Percentiles rank a stretch among this genome's conserved stretches.
Evolutionary conservation across 2,888 invertebrate genomes (phyloP).

Genomic region (Clepsis dumicolana): DNA sequence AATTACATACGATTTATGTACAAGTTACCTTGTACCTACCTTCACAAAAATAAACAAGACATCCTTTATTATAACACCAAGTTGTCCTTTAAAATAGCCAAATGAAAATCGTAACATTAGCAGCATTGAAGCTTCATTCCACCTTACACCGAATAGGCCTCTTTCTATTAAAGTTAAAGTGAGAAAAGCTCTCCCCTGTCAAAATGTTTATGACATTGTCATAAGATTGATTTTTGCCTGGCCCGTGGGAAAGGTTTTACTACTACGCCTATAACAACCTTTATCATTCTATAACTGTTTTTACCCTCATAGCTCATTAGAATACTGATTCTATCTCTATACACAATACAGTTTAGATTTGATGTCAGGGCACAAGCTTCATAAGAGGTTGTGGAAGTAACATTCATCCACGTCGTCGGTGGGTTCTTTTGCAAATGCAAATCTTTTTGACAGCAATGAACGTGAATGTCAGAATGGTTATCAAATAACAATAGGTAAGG

Average conservation of each 20-base stretch:
- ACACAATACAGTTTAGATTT: not conserved
- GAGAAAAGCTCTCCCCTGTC: too few relatives aligned
- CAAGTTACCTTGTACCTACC: too few relatives aligned
- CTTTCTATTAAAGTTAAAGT: too few relatives aligned
- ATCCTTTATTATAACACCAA: too few relatives aligned
- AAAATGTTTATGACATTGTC: too few relatives aligned
- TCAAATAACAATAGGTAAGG: slow-evolving; percentile 10
- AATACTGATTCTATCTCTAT: not conserved
- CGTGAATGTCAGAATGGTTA: slow-evolving; percentile 15
- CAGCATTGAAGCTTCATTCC: not conserved
- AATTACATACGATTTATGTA: too few relatives aligned
- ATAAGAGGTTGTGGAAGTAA: not conserved
- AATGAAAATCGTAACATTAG: not conserved
- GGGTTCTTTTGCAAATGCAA: slow-evolving; percentile 14
- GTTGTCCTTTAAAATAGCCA: not conserved
- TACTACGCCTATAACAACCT: not conserved
- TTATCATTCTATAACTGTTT: not conserved
- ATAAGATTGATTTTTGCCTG: too few relatives aligned
- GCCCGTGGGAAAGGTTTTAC: too few relatives aligned
- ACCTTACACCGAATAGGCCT: not conserved
- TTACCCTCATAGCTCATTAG: not conserved
- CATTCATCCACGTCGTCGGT: too few relatives aligned
- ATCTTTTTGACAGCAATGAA: not conserved
- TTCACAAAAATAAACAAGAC: too few relatives aligned
- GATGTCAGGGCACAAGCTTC: not conserved